These are phyloP conservation scores for Eupelmus urozonus DNA, from an alignment of 2,888 invertebrate species.

Conservation along the genomic window DNA sequence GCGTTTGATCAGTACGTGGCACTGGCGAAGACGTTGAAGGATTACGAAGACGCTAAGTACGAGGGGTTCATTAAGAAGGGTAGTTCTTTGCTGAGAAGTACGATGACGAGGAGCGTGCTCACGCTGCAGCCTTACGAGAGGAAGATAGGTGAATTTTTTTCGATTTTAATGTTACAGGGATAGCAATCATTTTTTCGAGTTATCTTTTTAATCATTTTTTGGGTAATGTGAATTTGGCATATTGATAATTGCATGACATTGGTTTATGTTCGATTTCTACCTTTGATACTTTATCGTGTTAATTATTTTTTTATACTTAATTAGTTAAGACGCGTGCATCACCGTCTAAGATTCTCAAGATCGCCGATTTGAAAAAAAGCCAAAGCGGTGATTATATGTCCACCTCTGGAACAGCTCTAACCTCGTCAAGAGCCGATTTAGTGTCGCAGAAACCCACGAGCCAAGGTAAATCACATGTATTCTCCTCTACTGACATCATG, in stretches of 20 bases:
- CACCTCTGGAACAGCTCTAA: background rate
- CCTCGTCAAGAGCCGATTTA: background rate
- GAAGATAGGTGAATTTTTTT: slow-evolving; percentile 11
- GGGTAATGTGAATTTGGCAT: no score
- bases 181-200: no score
- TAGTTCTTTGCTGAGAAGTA: slow-evolving; percentile 71
- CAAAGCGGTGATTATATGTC: slow-evolving; percentile 32
- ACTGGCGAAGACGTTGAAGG: slow-evolving; percentile 86
- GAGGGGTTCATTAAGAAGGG: slow-evolving; percentile 85
- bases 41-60: slow-evolving; percentile 86
- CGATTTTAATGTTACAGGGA: no score
- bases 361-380: slow-evolving; percentile 26
- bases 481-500: no score
- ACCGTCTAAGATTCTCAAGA: slow-evolving; percentile 31
- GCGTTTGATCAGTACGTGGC: slow-evolving; percentile 89
- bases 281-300: no score
- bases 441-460: background rate
- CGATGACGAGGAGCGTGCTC: slow-evolving; percentile 79
- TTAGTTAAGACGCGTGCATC: slow-evolving; percentile 26
- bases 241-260: background rate
- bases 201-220: no score
- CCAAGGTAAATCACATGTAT: no score
- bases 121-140: slow-evolving; percentile 78
- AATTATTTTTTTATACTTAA: background rate
- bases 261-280: background rate